Evolutionary conservation across 2,797 vertebrate genomes (phyloP).

Genomic region (Taenioides sp.): DNA sequence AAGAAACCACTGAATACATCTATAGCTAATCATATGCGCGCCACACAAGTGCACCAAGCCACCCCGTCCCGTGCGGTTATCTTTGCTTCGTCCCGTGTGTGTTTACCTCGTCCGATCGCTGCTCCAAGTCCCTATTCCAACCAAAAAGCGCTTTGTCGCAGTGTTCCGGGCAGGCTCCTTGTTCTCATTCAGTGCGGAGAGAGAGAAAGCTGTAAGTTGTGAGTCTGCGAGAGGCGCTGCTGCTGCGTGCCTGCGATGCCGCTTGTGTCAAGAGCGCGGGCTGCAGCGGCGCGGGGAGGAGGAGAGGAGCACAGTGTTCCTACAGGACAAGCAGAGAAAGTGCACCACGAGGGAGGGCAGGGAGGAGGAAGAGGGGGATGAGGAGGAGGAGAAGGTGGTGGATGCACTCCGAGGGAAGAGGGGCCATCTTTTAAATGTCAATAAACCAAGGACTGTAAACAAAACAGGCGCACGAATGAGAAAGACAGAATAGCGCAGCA

Average conservation of each 20-base stretch:
- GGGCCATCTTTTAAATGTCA: constrained; percentile 6
- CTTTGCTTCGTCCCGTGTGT: constrained; percentile 19
- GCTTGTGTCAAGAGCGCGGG: constrained; percentile 57
- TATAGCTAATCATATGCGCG: constrained; percentile 23
- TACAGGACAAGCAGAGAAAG: constrained; percentile 67
- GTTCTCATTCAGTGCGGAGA: constrained; percentile 16
- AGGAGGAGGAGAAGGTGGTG: constrained; percentile 21
- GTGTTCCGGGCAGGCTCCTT: constrained; percentile 16
- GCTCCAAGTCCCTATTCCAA: constrained; percentile 38
- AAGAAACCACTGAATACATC: not conserved
- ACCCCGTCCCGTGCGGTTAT: constrained; percentile 50
- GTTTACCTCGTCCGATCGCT: constrained; percentile 65
- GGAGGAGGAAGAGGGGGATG: constrained; percentile 20
- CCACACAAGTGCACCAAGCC: constrained; percentile 30
- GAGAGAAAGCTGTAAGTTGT: constrained; percentile 43
- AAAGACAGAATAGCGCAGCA: not conserved
- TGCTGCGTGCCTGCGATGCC: constrained; percentile 43
- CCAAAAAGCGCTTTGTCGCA: constrained; percentile 29
- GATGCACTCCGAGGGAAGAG: constrained; percentile 21
- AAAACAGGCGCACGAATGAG: not conserved
- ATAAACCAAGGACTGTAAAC: not conserved
- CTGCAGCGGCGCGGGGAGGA: constrained; percentile 51
- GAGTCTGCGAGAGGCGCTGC: constrained; percentile 17
- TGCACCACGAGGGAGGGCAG: constrained; percentile 44
- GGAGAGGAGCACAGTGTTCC: constrained; percentile 40